Percentiles rank a stretch among this genome's conserved stretches.
Evolutionary conservation across 1,140 invertebrate species (phyloP).

Genomic region (Phocides pigmalion): DNA sequence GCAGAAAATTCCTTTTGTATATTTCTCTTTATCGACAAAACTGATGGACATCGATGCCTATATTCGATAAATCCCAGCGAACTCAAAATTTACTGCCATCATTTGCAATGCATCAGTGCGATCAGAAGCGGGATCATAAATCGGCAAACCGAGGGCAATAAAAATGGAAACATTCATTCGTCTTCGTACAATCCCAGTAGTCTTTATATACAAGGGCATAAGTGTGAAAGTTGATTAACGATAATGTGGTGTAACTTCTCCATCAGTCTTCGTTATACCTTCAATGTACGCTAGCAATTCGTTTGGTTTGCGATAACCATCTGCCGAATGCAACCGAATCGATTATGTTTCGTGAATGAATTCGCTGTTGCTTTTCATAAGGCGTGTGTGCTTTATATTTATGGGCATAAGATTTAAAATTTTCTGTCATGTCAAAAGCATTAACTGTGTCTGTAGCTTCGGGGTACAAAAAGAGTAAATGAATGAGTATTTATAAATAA

Average conservation of each 20-base stretch:
- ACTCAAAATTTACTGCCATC: slow-evolving; percentile 19
- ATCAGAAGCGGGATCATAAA: slow-evolving; percentile 26
- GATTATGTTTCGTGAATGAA: slow-evolving; percentile 34
- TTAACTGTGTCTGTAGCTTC: background rate
- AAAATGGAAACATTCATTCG: slow-evolving; percentile 29
- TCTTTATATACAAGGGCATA: slow-evolving; percentile 6
- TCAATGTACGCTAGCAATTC: slow-evolving; percentile 34
- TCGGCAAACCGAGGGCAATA: slow-evolving; percentile 19
- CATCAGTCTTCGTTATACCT: slow-evolving; percentile 28
- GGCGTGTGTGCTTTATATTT: background rate
- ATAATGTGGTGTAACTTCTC: background rate
- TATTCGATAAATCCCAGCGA: slow-evolving; percentile 10
- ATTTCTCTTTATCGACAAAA: background rate
- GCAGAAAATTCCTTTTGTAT: no score
- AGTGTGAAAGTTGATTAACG: slow-evolving; percentile 7
- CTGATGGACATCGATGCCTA: background rate
- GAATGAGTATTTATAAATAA: slow-evolving; percentile 12
- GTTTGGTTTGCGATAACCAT: slow-evolving; percentile 39
- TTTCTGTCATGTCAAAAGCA: background rate
- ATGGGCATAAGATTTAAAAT: slow-evolving; percentile 8
- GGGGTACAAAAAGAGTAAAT: slow-evolving; percentile 10
- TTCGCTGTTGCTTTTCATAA: background rate
- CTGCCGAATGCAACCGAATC: slow-evolving; percentile 42
- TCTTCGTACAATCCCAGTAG: slow-evolving; percentile 12
- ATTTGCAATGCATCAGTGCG: slow-evolving; percentile 28